These are phyloP conservation scores for Hydropsyche betteni DNA, from an alignment of 2,888 invertebrate species.

Conservation along the genomic window DNA sequence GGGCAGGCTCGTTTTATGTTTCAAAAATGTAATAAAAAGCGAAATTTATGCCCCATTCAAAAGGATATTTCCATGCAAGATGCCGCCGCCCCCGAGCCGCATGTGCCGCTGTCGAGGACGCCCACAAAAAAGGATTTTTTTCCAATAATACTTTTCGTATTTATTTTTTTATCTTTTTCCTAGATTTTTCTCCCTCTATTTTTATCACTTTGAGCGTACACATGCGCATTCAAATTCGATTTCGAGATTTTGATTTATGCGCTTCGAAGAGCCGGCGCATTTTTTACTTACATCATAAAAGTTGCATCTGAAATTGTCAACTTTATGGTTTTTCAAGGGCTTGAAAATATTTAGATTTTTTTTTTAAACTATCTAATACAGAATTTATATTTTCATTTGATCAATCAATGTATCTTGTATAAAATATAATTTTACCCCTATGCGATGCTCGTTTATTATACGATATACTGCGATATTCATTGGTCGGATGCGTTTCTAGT, in stretches of 20 bases:
- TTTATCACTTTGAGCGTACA: neutral
- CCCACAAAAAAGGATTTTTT: conserved; percentile 36
- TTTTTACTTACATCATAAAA: too few relatives aligned
- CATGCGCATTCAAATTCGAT: conserved; percentile 1
- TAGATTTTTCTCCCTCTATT: conserved; percentile 5
- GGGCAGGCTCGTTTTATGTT: conserved; percentile 43
- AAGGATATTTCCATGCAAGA: conserved; percentile 48
- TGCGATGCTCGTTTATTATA: neutral
- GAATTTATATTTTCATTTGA: neutral
- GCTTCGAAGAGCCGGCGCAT: neutral
- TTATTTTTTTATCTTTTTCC: conserved; percentile 16
- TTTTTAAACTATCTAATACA: neutral
- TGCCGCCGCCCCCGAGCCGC: conserved; percentile 47
- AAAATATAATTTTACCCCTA: conserved; percentile 6
- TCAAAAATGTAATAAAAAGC: conserved; percentile 49
- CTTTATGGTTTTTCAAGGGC: too few relatives aligned
- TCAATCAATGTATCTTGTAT: neutral
- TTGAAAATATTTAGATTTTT: neutral
- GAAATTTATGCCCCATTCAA: conserved; percentile 48
- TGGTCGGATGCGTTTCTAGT: conserved; percentile 5
- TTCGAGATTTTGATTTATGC: conserved; percentile 25
- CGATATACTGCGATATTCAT: neutral
- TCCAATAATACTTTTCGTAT: neutral
- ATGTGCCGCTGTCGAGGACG: conserved; percentile 23
- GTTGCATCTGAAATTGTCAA: too few relatives aligned